Conservation (phyloP, 1,140 invertebrate species). For the Elymnias hypermnestra region DNA sequence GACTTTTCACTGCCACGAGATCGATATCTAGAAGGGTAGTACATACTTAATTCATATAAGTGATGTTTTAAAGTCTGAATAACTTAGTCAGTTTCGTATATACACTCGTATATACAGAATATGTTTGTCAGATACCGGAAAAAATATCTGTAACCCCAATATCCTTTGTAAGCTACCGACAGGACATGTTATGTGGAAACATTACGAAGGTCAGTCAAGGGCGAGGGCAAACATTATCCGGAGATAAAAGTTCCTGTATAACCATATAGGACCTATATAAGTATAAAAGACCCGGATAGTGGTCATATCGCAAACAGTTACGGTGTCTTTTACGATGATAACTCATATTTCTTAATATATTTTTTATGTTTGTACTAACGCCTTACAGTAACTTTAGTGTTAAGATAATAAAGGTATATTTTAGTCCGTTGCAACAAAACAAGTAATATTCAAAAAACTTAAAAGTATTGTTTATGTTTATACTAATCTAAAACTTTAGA, state of each 20-base stretch:
- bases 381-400: no score
- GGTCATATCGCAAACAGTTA: constrained; percentile 1
- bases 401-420: no score
- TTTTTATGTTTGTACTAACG: no score
- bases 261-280: constrained; percentile 18
- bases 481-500: no score
- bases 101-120: no score
- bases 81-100: no score
- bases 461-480: no score
- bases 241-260: constrained; percentile 23
- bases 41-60: no score
- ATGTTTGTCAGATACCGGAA: constrained; percentile 8
- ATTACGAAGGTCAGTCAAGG: constrained; percentile 35
- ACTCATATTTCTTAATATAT: not conserved
- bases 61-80: not conserved
- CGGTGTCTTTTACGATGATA: constrained; percentile 3
- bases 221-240: constrained; percentile 20
- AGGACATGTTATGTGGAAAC: constrained; percentile 24
- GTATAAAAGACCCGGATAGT: constrained; percentile 3
- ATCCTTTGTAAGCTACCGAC: constrained; percentile 31
- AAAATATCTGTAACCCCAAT: constrained; percentile 27
- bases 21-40: no score
- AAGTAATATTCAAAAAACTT: no score
- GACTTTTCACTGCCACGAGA: no score
- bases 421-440: no score